Evolutionary conservation across 2,113 vertebrate species (phyloP).

Genomic region (Lasiurus cinereus): DNA sequence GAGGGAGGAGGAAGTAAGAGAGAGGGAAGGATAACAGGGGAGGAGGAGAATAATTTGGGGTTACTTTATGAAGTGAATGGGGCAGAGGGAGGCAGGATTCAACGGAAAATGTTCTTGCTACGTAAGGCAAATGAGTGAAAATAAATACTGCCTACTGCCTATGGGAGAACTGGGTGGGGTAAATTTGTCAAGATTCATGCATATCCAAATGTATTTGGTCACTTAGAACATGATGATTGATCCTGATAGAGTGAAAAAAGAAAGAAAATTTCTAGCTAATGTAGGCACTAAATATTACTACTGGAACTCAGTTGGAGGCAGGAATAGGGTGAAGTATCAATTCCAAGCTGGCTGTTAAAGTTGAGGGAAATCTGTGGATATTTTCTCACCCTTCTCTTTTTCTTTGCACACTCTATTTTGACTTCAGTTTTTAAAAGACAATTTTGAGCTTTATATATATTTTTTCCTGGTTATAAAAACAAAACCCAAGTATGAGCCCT

Average conservation of each 20-base stretch:
- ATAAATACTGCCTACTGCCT: background rate
- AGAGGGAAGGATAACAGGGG: background rate
- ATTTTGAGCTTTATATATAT: background rate
- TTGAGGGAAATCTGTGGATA: background rate
- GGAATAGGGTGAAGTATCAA: background rate
- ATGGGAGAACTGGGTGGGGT: background rate
- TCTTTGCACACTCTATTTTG: background rate
- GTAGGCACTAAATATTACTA: background rate
- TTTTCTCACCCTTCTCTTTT: background rate
- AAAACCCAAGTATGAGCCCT: background rate
- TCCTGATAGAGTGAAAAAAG: background rate
- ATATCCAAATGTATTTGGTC: background rate
- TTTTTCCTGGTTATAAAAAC: background rate
- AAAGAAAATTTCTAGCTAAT: background rate
- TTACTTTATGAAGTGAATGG: background rate
- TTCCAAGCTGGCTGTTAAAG: background rate
- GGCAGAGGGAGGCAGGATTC: background rate
- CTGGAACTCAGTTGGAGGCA: background rate
- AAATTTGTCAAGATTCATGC: background rate
- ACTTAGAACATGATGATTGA: background rate
- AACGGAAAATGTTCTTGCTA: background rate
- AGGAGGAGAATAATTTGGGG: background rate
- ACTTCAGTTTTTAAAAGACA: slow-evolving; percentile 15
- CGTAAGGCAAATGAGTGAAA: background rate
- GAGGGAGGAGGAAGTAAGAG: background rate